Evolutionary conservation across 2,797 vertebrate species (phyloP).

Genomic region (Mycteria americana): DNA sequence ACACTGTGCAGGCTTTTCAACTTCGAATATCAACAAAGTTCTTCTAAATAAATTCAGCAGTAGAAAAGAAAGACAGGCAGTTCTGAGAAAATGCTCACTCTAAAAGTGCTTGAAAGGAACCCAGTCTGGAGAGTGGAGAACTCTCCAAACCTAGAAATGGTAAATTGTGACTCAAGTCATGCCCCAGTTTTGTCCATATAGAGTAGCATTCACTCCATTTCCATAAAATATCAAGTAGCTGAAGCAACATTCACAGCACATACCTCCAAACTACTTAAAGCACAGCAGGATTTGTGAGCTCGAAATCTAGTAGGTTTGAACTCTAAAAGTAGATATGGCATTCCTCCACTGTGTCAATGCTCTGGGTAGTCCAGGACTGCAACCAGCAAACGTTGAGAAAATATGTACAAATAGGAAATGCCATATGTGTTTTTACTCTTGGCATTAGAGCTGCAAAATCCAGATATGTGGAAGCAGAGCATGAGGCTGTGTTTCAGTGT

Average conservation of each 20-base stretch:
- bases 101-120: constrained; percentile 30
- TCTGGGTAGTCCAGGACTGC: neutral
- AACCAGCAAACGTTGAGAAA: neutral
- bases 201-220: neutral
- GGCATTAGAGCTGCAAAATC: neutral
- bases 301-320: neutral
- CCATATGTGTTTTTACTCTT: neutral
- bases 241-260: neutral
- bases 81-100: constrained; percentile 51
- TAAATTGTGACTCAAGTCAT: neutral
- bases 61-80: neutral
- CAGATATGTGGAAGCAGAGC: neutral
- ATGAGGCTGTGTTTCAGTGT: neutral
- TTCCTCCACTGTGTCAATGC: neutral
- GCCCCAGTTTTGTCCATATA: neutral
- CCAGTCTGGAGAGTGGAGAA: neutral
- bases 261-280: neutral
- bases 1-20: constrained; percentile 31
- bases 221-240: neutral
- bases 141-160: neutral
- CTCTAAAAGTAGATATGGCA: neutral
- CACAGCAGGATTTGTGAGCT: neutral
- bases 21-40: constrained; percentile 57
- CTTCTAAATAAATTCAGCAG: constrained; percentile 58
- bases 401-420: neutral